These are phyloP conservation scores for Dasypus novemcinctus DNA, from an alignment of 2,113 vertebrate genomes.

Conservation along the genomic window DNA sequence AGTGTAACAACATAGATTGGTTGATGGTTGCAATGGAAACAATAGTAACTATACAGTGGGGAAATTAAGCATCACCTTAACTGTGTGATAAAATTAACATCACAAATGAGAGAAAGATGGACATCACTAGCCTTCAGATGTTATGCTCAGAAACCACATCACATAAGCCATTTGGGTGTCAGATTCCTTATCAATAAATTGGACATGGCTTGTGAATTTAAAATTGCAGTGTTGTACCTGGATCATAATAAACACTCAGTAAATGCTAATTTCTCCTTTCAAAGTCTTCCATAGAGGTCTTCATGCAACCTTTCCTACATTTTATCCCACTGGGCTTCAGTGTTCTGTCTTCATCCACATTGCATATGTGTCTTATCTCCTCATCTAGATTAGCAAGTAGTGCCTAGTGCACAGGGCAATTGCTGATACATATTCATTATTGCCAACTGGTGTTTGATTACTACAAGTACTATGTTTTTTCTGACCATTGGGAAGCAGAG, in stretches of 20 bases:
- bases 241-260: background rate
- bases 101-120: background rate
- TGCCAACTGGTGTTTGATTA: constrained; percentile 1
- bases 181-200: background rate
- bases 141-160: background rate
- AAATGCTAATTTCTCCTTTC: background rate
- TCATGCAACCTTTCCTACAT: background rate
- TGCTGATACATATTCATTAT: background rate
- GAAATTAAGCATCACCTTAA: background rate
- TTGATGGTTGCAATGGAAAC: constrained; percentile 12
- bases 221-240: background rate
- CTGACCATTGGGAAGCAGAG: background rate
- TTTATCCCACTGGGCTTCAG: background rate
- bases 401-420: background rate
- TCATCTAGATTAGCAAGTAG: background rate
- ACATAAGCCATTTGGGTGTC: background rate
- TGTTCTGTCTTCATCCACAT: background rate
- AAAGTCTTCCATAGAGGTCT: background rate
- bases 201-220: background rate
- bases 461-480: background rate
- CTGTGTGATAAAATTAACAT: background rate
- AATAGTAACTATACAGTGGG: background rate
- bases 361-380: background rate
- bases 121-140: background rate
- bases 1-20: background rate